Evolutionary conservation across 2,113 vertebrate genomes (phyloP).

Genomic region (Platycercus adscitus): DNA sequence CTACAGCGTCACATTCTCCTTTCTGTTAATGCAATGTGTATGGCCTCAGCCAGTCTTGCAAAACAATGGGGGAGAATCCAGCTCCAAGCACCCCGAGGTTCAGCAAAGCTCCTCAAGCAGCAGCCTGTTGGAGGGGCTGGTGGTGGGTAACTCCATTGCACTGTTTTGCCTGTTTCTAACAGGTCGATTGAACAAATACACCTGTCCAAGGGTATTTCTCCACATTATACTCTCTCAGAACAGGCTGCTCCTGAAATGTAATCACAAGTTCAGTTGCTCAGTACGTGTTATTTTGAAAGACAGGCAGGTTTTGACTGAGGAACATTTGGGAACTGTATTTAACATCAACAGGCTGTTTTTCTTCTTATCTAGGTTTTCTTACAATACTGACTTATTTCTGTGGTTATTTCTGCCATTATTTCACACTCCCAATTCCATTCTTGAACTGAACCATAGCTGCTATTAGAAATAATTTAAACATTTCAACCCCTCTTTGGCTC

Average conservation of each 20-base stretch:
- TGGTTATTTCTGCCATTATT: slow-evolving; percentile 42
- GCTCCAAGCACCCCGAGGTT: rapidly evolving
- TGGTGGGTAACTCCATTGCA: neutral
- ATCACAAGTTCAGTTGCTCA: neutral
- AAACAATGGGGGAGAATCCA: neutral
- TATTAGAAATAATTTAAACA: slow-evolving; percentile 26
- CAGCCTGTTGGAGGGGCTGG: neutral
- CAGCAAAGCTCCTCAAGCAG: neutral
- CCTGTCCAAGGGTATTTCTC: neutral
- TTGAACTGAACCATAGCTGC: slow-evolving; percentile 40
- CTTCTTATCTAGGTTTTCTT: neutral
- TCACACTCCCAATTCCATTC: slow-evolving; percentile 24
- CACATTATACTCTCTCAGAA: rapidly evolving
- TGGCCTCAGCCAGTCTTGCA: neutral
- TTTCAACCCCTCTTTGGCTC: slow-evolving; percentile 34
- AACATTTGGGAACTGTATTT: neutral
- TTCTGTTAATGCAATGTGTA: neutral
- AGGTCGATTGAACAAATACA: neutral
- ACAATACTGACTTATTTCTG: slow-evolving; percentile 1
- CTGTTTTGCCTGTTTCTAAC: neutral
- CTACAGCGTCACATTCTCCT: neutral
- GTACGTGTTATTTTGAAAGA: neutral
- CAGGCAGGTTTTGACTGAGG: neutral
- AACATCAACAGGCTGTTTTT: neutral
- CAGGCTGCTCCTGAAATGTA: neutral